Conservation (phyloP, 2,113 vertebrate genomes). For the Myanophis thanlyinensis region DNA sequence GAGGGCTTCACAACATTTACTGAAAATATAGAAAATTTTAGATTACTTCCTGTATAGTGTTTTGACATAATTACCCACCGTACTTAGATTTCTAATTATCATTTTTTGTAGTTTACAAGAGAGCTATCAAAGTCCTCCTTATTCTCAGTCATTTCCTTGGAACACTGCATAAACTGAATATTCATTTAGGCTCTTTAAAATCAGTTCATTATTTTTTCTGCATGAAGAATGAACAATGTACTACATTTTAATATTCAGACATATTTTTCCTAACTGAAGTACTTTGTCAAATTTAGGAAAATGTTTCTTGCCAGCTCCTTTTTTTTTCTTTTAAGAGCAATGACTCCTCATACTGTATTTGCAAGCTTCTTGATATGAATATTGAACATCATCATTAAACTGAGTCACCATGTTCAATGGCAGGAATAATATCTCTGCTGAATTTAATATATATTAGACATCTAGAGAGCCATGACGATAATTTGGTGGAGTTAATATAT, state of each 20-base stretch:
- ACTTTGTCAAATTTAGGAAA: neutral
- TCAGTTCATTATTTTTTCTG: constrained; percentile 24
- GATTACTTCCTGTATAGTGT: neutral
- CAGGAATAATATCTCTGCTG: constrained; percentile 21
- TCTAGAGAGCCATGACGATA: constrained; percentile 5
- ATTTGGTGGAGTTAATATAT: neutral
- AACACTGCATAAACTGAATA: constrained; percentile 17
- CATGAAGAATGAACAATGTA: constrained; percentile 6
- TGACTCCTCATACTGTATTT: constrained; percentile 6
- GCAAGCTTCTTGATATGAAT: constrained; percentile 6
- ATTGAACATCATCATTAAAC: constrained; percentile 15
- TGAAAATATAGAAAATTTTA: neutral
- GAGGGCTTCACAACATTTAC: neutral
- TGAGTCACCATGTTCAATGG: neutral
- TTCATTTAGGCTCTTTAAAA: neutral
- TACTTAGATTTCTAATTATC: constrained; percentile 2
- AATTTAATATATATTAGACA: constrained; percentile 28
- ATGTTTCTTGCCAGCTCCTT: neutral
- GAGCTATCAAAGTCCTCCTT: neutral
- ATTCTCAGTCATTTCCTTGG: neutral
- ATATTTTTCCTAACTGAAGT: neutral
- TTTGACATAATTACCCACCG: neutral
- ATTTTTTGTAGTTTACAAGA: neutral
- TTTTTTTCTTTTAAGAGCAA: neutral
- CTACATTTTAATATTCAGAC: constrained; percentile 20